A percentile compares a stretch with the other conserved stretches of the same genome.
phyloP scores from a whole-genome alignment of 2,797 vertebrate species.

The Peromyscus nudipes region DNA sequence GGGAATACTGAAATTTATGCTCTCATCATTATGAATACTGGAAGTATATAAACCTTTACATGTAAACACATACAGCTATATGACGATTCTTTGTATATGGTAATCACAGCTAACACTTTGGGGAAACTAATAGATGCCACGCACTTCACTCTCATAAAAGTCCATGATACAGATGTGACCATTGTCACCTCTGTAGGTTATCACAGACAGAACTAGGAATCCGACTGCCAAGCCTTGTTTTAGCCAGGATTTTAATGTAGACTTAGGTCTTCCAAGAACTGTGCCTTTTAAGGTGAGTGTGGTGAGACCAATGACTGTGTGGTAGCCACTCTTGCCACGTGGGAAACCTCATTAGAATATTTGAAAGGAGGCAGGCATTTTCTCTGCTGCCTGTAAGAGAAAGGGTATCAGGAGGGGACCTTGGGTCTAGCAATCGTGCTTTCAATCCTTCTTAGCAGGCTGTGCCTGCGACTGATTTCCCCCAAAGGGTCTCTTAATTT shows the following conservation, averaged over 20 bases:
- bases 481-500: slow-evolving; percentile 44
- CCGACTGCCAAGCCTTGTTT: background rate
- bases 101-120: background rate
- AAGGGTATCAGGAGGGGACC: background rate
- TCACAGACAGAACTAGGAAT: slow-evolving; percentile 8
- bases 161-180: background rate
- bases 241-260: background rate
- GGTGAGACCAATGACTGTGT: background rate
- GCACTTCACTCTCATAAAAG: background rate
- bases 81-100: slow-evolving; percentile 9
- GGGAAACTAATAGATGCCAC: slow-evolving; percentile 36
- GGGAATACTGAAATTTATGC: background rate
- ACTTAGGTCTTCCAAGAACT: slow-evolving; percentile 21
- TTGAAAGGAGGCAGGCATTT: background rate
- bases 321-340: background rate
- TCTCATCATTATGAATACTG: background rate
- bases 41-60: background rate
- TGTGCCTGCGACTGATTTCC: background rate
- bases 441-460: slow-evolving; percentile 32
- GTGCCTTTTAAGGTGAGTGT: background rate
- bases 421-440: background rate
- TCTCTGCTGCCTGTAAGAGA: background rate
- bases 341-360: background rate
- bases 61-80: background rate
- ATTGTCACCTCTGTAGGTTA: background rate